Percentiles rank a stretch among this genome's conserved stretches.
Conservation (phyloP, 2,888 invertebrate species). For the Marasmarcha lunaedactyla region DNA sequence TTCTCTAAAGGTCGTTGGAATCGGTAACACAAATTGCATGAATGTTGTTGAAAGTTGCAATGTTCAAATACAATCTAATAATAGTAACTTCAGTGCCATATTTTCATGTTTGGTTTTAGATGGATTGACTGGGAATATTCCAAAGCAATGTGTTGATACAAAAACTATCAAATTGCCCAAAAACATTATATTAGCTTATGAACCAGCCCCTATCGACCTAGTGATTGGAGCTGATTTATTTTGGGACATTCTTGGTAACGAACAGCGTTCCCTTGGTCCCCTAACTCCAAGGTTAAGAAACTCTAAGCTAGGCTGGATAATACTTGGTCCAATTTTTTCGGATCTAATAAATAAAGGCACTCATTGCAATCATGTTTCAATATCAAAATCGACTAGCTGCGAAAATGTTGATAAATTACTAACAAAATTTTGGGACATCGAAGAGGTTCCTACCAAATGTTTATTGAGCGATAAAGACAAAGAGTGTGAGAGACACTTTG, state of each 20-base stretch:
- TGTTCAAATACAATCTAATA: not conserved
- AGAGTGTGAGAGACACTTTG: constrained; percentile 17
- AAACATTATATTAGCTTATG: constrained; percentile 10
- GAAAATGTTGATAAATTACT: constrained; percentile 11
- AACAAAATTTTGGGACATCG: constrained; percentile 17
- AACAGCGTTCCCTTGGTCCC: constrained; percentile 15
- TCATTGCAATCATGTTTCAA: constrained; percentile 9
- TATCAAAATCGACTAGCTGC: not conserved
- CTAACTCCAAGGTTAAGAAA: constrained; percentile 13
- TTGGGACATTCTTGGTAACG: constrained; percentile 16
- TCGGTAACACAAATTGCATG: constrained; percentile 7
- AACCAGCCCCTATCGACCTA: constrained; percentile 11
- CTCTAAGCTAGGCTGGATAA: constrained; percentile 19
- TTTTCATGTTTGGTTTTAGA: constrained; percentile 14
- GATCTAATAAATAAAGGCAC: not conserved
- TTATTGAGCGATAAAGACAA: constrained; percentile 11
- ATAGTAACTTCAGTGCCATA: constrained; percentile 6
- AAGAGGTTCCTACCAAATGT: constrained; percentile 14
- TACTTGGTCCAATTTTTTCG: constrained; percentile 17
- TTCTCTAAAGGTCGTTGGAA: constrained; percentile 13
- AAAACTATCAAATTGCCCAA: constrained; percentile 8
- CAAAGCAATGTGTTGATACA: constrained; percentile 7
- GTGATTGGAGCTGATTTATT: constrained; percentile 15
- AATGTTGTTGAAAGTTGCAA: constrained; percentile 7
- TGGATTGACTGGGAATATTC: constrained; percentile 12